These are phyloP conservation scores for Carcina quercana DNA, from an alignment of 2,888 invertebrate genomes.

Conservation along the genomic window DNA sequence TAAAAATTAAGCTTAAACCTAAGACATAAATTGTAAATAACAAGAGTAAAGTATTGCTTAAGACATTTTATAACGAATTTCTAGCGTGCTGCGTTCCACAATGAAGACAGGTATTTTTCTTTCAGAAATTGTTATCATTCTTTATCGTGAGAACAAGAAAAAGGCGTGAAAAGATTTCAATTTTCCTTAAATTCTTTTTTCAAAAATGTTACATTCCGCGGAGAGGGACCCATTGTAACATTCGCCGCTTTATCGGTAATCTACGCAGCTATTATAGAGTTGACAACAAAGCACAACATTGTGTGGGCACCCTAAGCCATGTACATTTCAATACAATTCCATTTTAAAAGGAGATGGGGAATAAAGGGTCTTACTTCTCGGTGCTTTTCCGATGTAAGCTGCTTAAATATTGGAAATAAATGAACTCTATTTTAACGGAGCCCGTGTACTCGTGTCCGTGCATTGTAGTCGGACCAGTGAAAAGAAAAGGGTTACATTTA, in stretches of 20 bases:
- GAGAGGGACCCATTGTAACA: slow-evolving; percentile 37
- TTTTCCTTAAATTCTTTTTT: neutral
- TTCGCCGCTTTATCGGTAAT: slow-evolving; percentile 37
- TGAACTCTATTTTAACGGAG: too few species aligned
- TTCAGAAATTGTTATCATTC: too few species aligned
- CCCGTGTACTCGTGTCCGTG: too few species aligned
- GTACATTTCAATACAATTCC: slow-evolving; percentile 37
- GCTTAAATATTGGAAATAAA: slow-evolving; percentile 1
- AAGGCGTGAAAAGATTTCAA: neutral
- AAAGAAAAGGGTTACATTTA: too few species aligned
- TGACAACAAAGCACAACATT: slow-evolving; percentile 49
- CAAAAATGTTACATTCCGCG: slow-evolving; percentile 20
- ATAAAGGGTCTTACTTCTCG: slow-evolving; percentile 21
- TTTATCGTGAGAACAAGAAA: too few species aligned
- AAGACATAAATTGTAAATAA: too few species aligned
- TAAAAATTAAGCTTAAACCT: too few species aligned
- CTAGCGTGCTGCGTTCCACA: too few species aligned
- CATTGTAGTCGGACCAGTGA: too few species aligned
- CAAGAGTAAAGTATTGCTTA: too few species aligned
- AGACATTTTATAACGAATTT: too few species aligned
- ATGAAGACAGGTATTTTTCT: too few species aligned
- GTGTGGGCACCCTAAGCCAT: slow-evolving; percentile 28
- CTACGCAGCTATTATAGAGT: slow-evolving; percentile 45
- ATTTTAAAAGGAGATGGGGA: slow-evolving; percentile 27
- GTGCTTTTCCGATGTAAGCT: slow-evolving; percentile 8